phyloP scores from a whole-genome alignment of 2,888 invertebrate species.

The Zaprionus bogoriensis region DNA sequence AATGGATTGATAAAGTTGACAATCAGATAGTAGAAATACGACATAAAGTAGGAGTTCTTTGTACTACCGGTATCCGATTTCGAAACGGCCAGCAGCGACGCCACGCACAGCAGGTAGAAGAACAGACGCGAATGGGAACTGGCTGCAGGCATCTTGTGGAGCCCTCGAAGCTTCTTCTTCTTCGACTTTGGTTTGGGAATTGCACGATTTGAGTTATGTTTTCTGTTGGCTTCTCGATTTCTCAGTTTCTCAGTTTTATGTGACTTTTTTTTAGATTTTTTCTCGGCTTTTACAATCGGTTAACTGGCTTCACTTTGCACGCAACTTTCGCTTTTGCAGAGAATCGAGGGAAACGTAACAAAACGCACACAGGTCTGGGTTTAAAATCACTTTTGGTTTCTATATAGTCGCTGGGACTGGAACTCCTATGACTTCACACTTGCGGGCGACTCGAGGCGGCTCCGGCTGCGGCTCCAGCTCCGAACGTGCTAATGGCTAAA shows the following conservation, averaged over 20 bases:
- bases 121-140: slow-evolving; percentile 77
- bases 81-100: slow-evolving; percentile 76
- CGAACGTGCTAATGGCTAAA: slow-evolving; percentile 81
- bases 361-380: not conserved
- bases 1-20: slow-evolving; percentile 80
- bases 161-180: not conserved
- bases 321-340: slow-evolving; percentile 68
- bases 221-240: no score
- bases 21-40: slow-evolving; percentile 79
- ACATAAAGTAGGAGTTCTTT: slow-evolving; percentile 78
- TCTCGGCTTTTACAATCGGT: slow-evolving; percentile 5
- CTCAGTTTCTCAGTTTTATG: slow-evolving; percentile 27
- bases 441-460: slow-evolving; percentile 54
- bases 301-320: slow-evolving; percentile 49
- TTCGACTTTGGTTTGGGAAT: slow-evolving; percentile 10
- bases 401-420: slow-evolving; percentile 17
- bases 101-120: slow-evolving; percentile 78
- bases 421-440: slow-evolving; percentile 45
- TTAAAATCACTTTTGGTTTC: slow-evolving; percentile 59
- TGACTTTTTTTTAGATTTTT: slow-evolving; percentile 7
- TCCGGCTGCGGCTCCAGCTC: slow-evolving; percentile 56
- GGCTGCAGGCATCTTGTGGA: slow-evolving; percentile 60
- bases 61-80: slow-evolving; percentile 80
- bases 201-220: no score
- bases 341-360: not conserved